Percentiles rank a stretch among this genome's conserved stretches.
phyloP scores from a whole-genome alignment of 2,888 invertebrate genomes.

The Sisyra nigra region DNA sequence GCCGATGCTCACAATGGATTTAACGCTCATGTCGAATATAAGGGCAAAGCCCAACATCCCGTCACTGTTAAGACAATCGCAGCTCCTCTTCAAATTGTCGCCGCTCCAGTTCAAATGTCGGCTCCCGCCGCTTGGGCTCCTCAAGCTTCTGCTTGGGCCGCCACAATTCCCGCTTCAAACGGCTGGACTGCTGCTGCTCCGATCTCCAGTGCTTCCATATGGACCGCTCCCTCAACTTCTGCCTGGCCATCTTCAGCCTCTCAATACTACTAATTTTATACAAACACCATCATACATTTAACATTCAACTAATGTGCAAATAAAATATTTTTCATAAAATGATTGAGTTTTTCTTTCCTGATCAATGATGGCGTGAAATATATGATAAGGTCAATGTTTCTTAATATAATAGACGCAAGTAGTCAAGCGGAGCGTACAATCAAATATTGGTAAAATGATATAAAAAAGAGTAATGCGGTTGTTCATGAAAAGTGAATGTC shows the following conservation, averaged over 20 bases:
- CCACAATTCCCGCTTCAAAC: too few species aligned
- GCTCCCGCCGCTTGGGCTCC: not conserved
- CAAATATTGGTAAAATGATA: too few species aligned
- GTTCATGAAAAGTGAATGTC: conserved; percentile 5
- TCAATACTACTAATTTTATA: too few species aligned
- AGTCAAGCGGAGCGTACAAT: too few species aligned
- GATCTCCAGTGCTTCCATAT: conserved; percentile 12
- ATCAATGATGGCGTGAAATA: too few species aligned
- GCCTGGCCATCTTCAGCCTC: too few species aligned
- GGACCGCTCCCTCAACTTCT: conserved; percentile 7
- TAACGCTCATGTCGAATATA: conserved; percentile 31
- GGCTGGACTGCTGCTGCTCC: conserved; percentile 14
- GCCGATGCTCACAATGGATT: conserved; percentile 35
- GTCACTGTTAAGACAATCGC: conserved; percentile 21
- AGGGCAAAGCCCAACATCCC: conserved; percentile 25
- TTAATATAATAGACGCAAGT: too few species aligned
- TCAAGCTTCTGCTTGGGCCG: conserved; percentile 14
- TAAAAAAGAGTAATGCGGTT: not conserved
- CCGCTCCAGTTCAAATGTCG: conserved; percentile 11
- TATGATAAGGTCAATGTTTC: too few species aligned
- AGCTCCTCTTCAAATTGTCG: conserved; percentile 17
- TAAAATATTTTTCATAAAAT: too few species aligned
- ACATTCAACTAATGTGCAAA: too few species aligned
- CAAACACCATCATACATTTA: too few species aligned
- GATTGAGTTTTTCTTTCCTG: too few species aligned